Percentiles rank a stretch among this genome's conserved stretches.
Evolutionary conservation across 2,113 vertebrate species (phyloP).

Genomic region (Ptyas mucosa): DNA sequence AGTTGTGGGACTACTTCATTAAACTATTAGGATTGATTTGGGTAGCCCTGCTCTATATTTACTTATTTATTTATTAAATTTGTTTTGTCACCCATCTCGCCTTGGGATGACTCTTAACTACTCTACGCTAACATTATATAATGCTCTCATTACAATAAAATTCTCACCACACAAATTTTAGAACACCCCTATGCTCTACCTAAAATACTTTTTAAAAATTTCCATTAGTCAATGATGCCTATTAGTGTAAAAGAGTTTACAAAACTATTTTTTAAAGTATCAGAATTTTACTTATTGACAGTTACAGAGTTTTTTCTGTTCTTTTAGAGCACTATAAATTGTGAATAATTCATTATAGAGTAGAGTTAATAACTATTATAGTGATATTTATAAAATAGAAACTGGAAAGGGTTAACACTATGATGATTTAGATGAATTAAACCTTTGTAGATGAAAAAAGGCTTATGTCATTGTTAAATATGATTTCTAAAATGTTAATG

Average conservation of each 20-base stretch:
- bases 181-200: neutral
- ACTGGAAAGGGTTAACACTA: neutral
- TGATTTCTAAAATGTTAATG: neutral
- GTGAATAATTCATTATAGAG: neutral
- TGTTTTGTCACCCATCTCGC: neutral
- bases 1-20: neutral
- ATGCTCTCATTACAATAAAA: neutral
- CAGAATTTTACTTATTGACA: neutral
- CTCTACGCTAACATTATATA: neutral
- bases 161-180: neutral
- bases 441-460: neutral
- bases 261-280: neutral
- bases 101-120: neutral
- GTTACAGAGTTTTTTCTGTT: neutral
- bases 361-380: neutral
- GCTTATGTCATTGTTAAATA: neutral
- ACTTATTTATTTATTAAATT: neutral
- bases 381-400: neutral
- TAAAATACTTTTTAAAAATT: neutral
- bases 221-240: neutral
- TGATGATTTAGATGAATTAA: neutral
- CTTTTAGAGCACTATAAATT: neutral
- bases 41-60: neutral
- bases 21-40: neutral
- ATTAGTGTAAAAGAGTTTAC: neutral